phyloP scores from a whole-genome alignment of 2,888 invertebrate species.

The Neoascia interrupta region DNA sequence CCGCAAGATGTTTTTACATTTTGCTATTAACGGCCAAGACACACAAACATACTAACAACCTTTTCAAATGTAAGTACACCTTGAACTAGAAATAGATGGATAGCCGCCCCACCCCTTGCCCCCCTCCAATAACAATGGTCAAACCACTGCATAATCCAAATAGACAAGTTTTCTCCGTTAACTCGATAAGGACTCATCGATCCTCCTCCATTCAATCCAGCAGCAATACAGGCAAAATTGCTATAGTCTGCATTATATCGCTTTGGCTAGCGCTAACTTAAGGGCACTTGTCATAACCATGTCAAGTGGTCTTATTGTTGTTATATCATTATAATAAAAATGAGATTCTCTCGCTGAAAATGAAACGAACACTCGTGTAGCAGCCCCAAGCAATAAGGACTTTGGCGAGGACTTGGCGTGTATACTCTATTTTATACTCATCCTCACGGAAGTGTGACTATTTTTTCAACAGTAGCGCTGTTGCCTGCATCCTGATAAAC shows the following conservation, averaged over 20 bases:
- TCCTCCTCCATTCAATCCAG: conserved; percentile 32
- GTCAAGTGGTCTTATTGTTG: conserved; percentile 66
- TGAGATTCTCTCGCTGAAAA: conserved; percentile 50
- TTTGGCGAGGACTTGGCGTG: conserved; percentile 42
- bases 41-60: no score
- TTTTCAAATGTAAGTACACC: conserved; percentile 6
- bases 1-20: neutral
- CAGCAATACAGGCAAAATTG: conserved; percentile 34
- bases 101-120: no score
- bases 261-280: conserved; percentile 62
- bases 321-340: conserved; percentile 57
- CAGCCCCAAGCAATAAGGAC: conserved; percentile 48
- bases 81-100: conserved; percentile 22
- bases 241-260: conserved; percentile 59
- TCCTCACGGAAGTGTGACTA: conserved; percentile 20
- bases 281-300: conserved; percentile 63
- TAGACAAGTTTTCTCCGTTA: conserved; percentile 26
- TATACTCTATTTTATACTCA: neutral
- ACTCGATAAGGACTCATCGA: conserved; percentile 64
- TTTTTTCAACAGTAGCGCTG: neutral
- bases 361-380: conserved; percentile 56
- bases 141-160: no score
- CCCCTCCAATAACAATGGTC: no score
- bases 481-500: neutral
- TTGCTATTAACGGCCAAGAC: no score